Evolutionary conservation across 2,113 vertebrate species (phyloP), one percentile per base, ranked within the genome.

Genomic region (Plectropomus leopardus): DNA sequence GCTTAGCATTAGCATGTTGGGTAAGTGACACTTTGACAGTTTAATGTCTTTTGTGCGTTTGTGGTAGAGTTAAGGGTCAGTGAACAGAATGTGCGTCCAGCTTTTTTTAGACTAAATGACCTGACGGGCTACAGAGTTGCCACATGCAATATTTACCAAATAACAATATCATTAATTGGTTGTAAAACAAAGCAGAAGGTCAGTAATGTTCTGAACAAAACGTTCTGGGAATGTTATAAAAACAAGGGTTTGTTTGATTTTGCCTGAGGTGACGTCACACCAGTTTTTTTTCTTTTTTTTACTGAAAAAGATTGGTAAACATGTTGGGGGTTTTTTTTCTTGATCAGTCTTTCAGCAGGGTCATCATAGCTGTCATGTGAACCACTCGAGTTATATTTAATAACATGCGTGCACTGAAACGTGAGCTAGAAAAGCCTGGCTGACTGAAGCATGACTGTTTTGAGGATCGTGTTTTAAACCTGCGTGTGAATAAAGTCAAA

Each of bases 11-110:
- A 82, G 83, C 72, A 53, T 77, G 68, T 50, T 80, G 83, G 72
- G 76, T 84, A 83, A 87, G 73, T 91, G 87, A 90, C 90, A 92
- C 84, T 88, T 89, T 88, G 87, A 92, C 89, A 80, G 72, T 78
- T 83, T 90, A 76, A 87, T 88, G 79, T 73, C 77, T 83, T 86
- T 80, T 79, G 74, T 72, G 67, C 44, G 64, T 54, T 57, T 87
- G 84, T 83, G 86, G 73, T 69, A 69, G 45, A 80, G 78, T 78
- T 91, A 86, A 89, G 89, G 85, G 90, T 91, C 83, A 72, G 65
- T 68, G 79, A 78, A 67, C 76, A 71, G 60, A 45, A 73, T 79
- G 74, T 82, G n/a, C 34, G 54, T 76, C 61, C 67, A 68, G 44
- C 32, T 63, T 69, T 81, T 83, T 48, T 76, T 50, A 16, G 40